phyloP scores from a whole-genome alignment of 2,113 vertebrate species.

The Takifugu bimaculatus region DNA sequence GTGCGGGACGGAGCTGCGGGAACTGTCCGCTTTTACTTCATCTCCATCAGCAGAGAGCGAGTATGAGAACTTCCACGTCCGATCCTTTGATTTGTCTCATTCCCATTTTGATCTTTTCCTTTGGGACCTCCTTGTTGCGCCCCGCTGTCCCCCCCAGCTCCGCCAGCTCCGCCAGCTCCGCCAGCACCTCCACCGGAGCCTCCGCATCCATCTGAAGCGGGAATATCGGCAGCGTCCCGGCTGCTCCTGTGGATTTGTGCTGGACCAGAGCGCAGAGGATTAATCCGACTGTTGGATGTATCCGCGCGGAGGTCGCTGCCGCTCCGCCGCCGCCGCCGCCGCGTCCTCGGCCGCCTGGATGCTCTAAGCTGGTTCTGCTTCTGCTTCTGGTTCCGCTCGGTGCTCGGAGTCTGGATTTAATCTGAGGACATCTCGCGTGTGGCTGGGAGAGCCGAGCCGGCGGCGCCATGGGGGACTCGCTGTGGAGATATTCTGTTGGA shows the following conservation, averaged over 20 bases:
- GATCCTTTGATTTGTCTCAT: conserved; percentile 61
- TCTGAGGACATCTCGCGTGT: conserved; percentile 3
- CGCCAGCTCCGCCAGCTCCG: conserved; percentile 17
- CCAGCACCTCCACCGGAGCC: neutral
- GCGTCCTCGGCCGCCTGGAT: neutral
- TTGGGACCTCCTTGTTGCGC: conserved; percentile 52
- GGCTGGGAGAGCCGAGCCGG: too few relatives aligned
- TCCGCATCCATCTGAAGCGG: neutral
- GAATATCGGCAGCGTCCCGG: neutral
- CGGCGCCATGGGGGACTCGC: conserved; percentile 80
- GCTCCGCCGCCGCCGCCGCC: conserved; percentile 6
- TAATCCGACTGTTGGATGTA: conserved; percentile 26
- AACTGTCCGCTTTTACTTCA: neutral
- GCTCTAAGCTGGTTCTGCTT: conserved; percentile 26
- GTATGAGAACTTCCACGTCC: conserved; percentile 65
- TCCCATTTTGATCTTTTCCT: conserved; percentile 55
- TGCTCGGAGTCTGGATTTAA: conserved; percentile 60
- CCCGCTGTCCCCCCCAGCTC: conserved; percentile 43
- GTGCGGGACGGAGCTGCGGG: conserved; percentile 47
- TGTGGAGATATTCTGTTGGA: conserved; percentile 94
- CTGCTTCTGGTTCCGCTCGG: conserved; percentile 47
- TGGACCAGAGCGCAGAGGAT: conserved; percentile 20
- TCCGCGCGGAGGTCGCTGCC: neutral
- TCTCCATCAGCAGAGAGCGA: neutral
- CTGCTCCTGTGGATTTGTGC: neutral